phyloP scores from a whole-genome alignment of 2,888 invertebrate species.

The Abscondita cerata region DNA sequence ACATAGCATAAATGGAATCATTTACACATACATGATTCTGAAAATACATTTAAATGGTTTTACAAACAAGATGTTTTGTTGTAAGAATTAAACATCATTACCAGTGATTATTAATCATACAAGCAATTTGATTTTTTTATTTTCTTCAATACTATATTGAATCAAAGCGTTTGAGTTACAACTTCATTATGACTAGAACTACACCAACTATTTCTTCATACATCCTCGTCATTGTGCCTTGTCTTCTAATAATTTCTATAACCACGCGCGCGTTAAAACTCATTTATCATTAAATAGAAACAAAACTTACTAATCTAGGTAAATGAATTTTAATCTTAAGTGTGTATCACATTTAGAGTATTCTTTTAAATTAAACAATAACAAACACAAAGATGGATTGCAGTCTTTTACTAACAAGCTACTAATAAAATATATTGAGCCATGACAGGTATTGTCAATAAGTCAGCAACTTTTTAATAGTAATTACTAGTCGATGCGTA shows the following conservation, averaged over 20 bases:
- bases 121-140: slow-evolving; percentile 1
- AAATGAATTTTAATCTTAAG: slow-evolving; percentile 26
- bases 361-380: slow-evolving; percentile 33
- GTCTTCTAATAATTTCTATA: neutral
- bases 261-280: neutral
- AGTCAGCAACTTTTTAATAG: slow-evolving; percentile 30
- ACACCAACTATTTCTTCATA: slow-evolving; percentile 1
- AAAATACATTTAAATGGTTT: neutral
- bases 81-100: neutral
- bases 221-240: slow-evolving; percentile 5
- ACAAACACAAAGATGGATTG: slow-evolving; percentile 29
- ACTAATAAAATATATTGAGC: slow-evolving; percentile 37
- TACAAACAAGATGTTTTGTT: neutral
- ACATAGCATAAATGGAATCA: neutral
- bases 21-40: neutral
- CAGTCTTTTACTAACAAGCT: slow-evolving; percentile 36
- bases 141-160: neutral
- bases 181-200: slow-evolving; percentile 9
- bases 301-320: slow-evolving; percentile 24
- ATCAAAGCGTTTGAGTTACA: slow-evolving; percentile 1
- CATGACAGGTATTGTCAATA: slow-evolving; percentile 38
- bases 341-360: slow-evolving; percentile 38
- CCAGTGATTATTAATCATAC: slow-evolving; percentile 1
- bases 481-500: slow-evolving; percentile 21
- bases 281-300: slow-evolving; percentile 12